Evolutionary conservation across 2,888 invertebrate species (phyloP).

Genomic region (Patella caerulea): DNA sequence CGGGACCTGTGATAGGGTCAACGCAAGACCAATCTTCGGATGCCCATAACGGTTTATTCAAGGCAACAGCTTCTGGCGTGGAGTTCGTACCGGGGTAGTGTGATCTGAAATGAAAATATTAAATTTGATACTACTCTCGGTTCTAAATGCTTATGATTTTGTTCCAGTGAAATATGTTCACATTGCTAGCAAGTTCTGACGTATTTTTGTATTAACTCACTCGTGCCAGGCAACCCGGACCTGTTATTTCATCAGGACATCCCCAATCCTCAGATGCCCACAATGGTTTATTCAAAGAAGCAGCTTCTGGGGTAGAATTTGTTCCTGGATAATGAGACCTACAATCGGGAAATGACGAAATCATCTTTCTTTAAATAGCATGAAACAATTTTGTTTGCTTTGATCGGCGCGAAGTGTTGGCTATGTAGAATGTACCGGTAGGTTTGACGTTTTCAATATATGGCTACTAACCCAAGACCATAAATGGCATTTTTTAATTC

Average conservation of each 20-base stretch:
- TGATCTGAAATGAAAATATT: constrained; percentile 35
- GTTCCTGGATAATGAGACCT: constrained; percentile 66
- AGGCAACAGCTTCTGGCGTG: constrained; percentile 45
- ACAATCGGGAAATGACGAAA: not conserved
- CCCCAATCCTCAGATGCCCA: constrained; percentile 72
- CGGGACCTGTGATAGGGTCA: constrained; percentile 67
- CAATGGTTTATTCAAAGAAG: constrained; percentile 59
- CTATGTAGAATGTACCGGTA: too few species aligned
- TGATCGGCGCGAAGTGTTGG: too few species aligned
- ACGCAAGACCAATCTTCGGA: constrained; percentile 71
- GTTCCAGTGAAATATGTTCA: too few species aligned
- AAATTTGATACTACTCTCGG: too few species aligned
- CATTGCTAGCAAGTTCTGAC: too few species aligned
- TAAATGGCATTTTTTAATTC: not conserved
- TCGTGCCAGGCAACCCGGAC: constrained; percentile 71
- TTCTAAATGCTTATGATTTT: too few species aligned
- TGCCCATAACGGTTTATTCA: constrained; percentile 68
- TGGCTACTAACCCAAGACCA: not conserved
- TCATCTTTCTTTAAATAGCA: too few species aligned
- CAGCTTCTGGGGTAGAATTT: constrained; percentile 44
- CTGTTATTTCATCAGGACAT: constrained; percentile 64
- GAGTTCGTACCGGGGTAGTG: constrained; percentile 63
- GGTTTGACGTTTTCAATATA: too few species aligned
- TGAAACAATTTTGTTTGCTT: too few species aligned
- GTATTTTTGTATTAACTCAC: constrained; percentile 41